Base-by-base conservation (phyloP, 2,888 invertebrate species). In the Synanthedon andrenaeformis region DNA sequence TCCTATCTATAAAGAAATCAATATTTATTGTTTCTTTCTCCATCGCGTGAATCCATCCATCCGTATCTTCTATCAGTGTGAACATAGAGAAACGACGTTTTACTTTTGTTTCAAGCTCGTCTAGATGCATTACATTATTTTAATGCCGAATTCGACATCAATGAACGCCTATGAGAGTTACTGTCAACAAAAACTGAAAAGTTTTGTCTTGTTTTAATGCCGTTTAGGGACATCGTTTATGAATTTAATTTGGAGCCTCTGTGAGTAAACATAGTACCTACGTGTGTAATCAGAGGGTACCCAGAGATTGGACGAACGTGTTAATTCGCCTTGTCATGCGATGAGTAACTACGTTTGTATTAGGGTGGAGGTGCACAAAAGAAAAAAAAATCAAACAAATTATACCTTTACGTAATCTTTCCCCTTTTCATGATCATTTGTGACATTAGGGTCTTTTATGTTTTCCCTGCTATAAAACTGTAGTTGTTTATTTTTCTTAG, bases 241-340 rank as follows among this genome's bases (percentile, higher is more conserved):
- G 13, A 14, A 35, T 45, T 45, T 13, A n/a, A 45, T n/a, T 45
- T 45, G 45, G 8, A 45, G n/a, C 14, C 45, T 45, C n/a, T 45
- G n/a, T n/a, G 14, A 13, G 45, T 45, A 45, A 45, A 45, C 45
- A 45, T 45, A 5, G 45, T 35, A 35, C 35, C 35, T 35, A 49
- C 49, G 49, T 49, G 12, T 49, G 49, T 45, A 45, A 45, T 45
- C 45, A 45, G 23, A 23, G 49, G 23, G 49, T 10, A 49, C 10
- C 35, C 14, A 49, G 55, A 57, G 65, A 66, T 69, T 67, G 68
- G 64, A 67, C 70, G 77, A 35, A 83, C 73, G 84, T 84, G 83
- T 83, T 85, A 85, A 86, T 86, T 84, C 77, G 65, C 60, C 63
- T 74, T 77, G 85, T 83, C 84, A 86, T 86, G 85, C 84, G 74